Evolutionary conservation across 2,113 vertebrate genomes (phyloP).

Genomic region (Monopterus albus): DNA sequence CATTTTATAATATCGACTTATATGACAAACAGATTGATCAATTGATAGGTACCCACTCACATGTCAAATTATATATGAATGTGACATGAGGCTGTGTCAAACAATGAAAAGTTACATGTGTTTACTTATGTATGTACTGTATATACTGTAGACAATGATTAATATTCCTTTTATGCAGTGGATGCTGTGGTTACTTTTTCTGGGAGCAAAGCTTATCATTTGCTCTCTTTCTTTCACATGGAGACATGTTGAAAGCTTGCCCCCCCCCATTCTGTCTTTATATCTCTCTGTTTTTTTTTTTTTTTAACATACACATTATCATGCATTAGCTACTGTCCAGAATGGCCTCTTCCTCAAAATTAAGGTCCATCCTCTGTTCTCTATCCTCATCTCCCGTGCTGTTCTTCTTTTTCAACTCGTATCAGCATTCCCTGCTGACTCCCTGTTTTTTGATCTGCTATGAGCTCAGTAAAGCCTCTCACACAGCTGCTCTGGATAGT

Average conservation of each 20-base stretch:
- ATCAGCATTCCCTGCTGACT: conserved; percentile 19
- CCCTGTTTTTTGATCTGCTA: conserved; percentile 42
- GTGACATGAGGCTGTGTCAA: too few relatives aligned
- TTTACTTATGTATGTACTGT: too few relatives aligned
- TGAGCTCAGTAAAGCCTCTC: conserved; percentile 23
- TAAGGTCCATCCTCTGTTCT: not conserved
- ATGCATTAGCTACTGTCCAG: not conserved
- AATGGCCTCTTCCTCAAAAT: too few relatives aligned
- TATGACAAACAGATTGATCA: too few relatives aligned
- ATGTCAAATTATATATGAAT: too few relatives aligned
- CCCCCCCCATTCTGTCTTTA: not conserved
- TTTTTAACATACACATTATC: not conserved
- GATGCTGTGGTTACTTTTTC: too few relatives aligned
- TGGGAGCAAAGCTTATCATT: too few relatives aligned
- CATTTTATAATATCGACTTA: too few relatives aligned
- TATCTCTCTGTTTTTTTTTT: not conserved
- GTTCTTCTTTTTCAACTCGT: conserved; percentile 9
- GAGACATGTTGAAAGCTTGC: not conserved
- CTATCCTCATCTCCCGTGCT: not conserved
- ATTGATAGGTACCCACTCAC: too few relatives aligned
- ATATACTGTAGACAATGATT: too few relatives aligned
- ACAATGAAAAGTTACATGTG: too few relatives aligned
- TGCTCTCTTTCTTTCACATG: not conserved
- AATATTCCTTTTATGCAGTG: too few relatives aligned
- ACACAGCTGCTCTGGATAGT: conserved; percentile 3